Conservation (phyloP, 2,797 vertebrate species). For the Spinibarbus caldwelli region DNA sequence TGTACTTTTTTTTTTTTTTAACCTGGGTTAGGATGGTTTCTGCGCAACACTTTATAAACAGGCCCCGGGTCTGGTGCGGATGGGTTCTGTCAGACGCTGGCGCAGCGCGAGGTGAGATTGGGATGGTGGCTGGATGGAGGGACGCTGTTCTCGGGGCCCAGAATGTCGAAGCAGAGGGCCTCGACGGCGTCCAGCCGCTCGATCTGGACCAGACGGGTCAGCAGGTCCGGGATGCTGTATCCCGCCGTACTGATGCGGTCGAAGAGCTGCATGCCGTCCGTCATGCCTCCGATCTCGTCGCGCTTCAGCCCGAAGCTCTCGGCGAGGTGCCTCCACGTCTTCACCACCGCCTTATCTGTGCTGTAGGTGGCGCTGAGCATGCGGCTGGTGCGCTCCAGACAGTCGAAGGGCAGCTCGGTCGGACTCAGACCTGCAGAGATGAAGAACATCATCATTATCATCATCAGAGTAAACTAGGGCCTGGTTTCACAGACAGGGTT, state of each 20-base stretch:
- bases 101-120: conserved; percentile 77
- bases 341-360: conserved; percentile 95
- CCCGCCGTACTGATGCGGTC: conserved; percentile 97
- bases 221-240: conserved; percentile 98
- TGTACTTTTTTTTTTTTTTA: too few relatives aligned
- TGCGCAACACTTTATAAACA: neutral
- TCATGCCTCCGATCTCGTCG: conserved; percentile 98
- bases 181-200: conserved; percentile 95
- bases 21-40: neutral
- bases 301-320: conserved; percentile 97
- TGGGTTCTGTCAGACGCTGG: conserved; percentile 72
- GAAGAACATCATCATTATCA: neutral
- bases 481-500: too few relatives aligned
- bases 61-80: neutral
- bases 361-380: conserved; percentile 99
- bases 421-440: conserved; percentile 88
- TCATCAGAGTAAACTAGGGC: neutral
- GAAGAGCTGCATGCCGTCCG: conserved; percentile 95
- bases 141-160: conserved; percentile 75
- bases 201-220: conserved; percentile 95
- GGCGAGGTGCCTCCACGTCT: conserved; percentile 96
- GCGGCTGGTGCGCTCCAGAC: conserved; percentile 95
- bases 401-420: conserved; percentile 95
- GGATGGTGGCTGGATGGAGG: conserved; percentile 70
- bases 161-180: conserved; percentile 90